Base-by-base conservation (phyloP, 2,113 vertebrate genomes). In the Phrynocephalus versicolor region DNA sequence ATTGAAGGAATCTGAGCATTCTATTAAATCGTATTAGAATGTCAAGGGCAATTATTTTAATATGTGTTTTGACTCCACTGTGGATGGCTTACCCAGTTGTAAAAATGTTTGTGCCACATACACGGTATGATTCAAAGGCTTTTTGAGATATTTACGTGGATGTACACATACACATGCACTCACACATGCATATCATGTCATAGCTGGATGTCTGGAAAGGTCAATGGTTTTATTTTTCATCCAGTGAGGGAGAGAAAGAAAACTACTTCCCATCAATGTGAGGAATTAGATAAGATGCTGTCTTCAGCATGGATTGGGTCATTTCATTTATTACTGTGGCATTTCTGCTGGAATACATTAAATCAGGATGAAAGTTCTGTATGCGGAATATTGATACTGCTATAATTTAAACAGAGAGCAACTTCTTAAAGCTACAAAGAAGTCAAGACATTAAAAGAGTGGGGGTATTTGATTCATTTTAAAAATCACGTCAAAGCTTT, bases 161-260 rank as follows among this genome's bases (percentile, higher is more conserved):
- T n/a, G n/a, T n/a, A 71, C 33, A 25, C 58, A 37, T 21, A 70
- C 2, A 15, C 39, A 58, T 6, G 5, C 67, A 51, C 39, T 6
- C 39, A 88, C 39, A 88, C 39, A 64, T 15, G 72, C 3, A 90
- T 45, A 73, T 87, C 90, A 89, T 90, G 78, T 88, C 89, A 91
- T 2, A 88, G 39, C 65, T 91, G 85, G 89, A 93, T 89, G 41
- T 70, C 90, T 92, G 84, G 90, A 94, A 94, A 93, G 91, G 90
- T 90, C 92, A 92, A 25, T 65, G 82, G 85, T 85, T 88, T 89
- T 90, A 91, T 87, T 55, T 88, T 91, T 37, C 23, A 70, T 41
- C 62, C 2, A 69, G 62, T 71, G 8, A 1, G 0, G 1, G 12
- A 13, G 45, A 27, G 10, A 79, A 79, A 86, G 89, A 80, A 70